Evolutionary conservation across 1,140 invertebrate genomes (phyloP).

Genomic region (Ephestia elutella): DNA sequence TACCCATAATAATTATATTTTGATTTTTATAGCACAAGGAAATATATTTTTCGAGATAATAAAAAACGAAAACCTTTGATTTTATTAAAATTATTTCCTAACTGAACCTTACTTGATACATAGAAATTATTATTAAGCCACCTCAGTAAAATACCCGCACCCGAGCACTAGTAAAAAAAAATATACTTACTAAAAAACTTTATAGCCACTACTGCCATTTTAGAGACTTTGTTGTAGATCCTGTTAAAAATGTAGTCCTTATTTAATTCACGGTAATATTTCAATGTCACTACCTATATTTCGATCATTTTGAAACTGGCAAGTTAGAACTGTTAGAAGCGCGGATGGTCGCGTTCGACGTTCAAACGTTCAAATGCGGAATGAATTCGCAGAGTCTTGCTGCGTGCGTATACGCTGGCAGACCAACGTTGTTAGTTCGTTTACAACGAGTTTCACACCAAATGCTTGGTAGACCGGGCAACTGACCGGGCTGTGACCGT

Average conservation of each 20-base stretch:
- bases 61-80: no score
- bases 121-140: no score
- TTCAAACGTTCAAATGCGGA: constrained; percentile 9
- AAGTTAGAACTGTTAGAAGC: constrained; percentile 12
- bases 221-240: constrained; percentile 2
- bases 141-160: background rate
- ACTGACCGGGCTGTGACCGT: constrained; percentile 4
- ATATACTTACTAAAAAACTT: constrained; percentile 46
- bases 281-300: constrained; percentile 11
- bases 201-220: constrained; percentile 50
- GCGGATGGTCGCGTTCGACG: constrained; percentile 22
- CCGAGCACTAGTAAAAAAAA: background rate
- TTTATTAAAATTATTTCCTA: background rate
- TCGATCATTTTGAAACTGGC: constrained; percentile 22
- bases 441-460: constrained; percentile 7
- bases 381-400: constrained; percentile 6
- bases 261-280: constrained; percentile 1
- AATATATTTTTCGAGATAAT: no score
- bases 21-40: background rate
- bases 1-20: background rate
- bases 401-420: background rate
- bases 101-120: background rate
- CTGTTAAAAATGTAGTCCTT: constrained; percentile 3
- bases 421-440: constrained; percentile 1
- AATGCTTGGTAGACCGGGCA: constrained; percentile 3